Conservation (phyloP, 2,113 vertebrate species). For the Bubalus kerabau region DNA sequence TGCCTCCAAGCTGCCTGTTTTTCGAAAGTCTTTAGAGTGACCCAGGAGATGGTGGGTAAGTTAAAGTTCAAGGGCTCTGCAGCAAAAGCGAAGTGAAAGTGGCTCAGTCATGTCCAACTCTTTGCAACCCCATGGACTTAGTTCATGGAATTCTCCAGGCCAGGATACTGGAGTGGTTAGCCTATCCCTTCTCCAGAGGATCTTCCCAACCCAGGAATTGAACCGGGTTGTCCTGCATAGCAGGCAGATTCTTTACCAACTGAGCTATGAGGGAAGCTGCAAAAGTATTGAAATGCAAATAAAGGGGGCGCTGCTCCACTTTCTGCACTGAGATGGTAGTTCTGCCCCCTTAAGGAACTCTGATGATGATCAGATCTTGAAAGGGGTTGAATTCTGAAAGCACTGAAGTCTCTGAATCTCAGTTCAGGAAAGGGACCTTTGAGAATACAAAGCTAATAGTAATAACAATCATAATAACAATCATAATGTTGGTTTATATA, state of each 20-base stretch:
- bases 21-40: neutral
- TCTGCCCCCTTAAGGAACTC: neutral
- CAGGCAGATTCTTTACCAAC: neutral
- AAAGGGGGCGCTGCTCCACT: neutral
- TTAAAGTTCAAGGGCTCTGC: neutral
- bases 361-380: neutral
- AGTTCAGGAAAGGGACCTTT: neutral
- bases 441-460: neutral
- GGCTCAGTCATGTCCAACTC: neutral
- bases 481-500: neutral
- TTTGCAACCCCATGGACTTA: neutral
- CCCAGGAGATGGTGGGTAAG: neutral
- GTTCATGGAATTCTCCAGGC: neutral
- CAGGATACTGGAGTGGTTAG: neutral
- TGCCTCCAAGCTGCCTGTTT: neutral
- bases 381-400: neutral
- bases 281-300: neutral
- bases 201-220: neutral
- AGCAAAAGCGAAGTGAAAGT: neutral
- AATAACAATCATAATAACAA: neutral
- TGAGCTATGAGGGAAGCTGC: neutral
- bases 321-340: neutral
- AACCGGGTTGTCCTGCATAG: fast-evolving
- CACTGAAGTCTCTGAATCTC: neutral
- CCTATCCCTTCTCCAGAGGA: neutral